Base-by-base conservation (phyloP, 1,140 invertebrate species). In the Drosophila melanica region DNA sequence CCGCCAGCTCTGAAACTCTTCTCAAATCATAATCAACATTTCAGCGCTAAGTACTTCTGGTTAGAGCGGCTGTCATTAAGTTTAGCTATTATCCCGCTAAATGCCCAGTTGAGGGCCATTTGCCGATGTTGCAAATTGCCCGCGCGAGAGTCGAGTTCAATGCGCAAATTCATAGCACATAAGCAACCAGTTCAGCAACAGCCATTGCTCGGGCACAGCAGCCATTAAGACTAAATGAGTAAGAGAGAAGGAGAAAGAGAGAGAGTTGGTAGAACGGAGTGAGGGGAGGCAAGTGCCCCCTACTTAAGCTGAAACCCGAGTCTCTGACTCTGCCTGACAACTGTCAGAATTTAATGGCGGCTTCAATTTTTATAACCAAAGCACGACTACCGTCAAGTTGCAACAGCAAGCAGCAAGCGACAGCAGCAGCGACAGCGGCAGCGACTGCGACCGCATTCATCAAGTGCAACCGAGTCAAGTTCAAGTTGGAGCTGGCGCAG, bases 291-390 rank as follows among this genome's bases (percentile, higher is more conserved):
- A 9, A 8, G 30, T 23, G 27, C 37, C 37, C 76, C 65, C 77
- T 82, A 67, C 81, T 77, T 84, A 80, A 77, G 76, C 60, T 64
- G 54, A 66, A 75, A 63, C 30, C 54, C 45, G 67, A 71, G 75
- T 51, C 54, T 59, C 11, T 11, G 39, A 2, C 27, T 57, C 12
- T 45, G 80, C 78, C 82, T 87, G 84, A 89, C 84, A 89, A 89
- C 84, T 89, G 84, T 89, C 84, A 90, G 84, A 89, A 90, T 85
- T 89, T 90, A 89, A 89, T 89, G 84, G 84, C 84, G 84, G 80
- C 84, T 89, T 89, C 84, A 87, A 89, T 89, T 90, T 87, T 89
- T 89, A 89, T 84, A 89, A 89, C 84, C 85, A 73, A 89, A 84
- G 85, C 84, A 89, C 84, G 84, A 89, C 84, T 89, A 89, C 84